Percentiles rank a stretch among this genome's conserved stretches.
Conservation (phyloP, 2,797 vertebrate species). For the Chelmon rostratus region DNA sequence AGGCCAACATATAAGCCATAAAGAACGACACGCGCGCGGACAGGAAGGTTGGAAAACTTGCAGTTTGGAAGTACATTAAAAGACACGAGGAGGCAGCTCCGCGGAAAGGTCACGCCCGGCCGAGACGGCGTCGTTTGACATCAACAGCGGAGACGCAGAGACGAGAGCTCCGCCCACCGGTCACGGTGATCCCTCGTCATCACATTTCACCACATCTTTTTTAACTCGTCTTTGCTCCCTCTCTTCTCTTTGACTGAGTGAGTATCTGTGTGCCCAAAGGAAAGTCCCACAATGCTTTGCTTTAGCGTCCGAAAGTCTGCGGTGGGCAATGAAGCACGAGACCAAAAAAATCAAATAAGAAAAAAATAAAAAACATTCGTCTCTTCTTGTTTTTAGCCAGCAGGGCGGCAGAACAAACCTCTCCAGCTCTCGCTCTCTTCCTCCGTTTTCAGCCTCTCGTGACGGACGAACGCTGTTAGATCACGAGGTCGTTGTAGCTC, state of each 20-base stretch:
- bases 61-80: slow-evolving; percentile 90
- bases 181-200: slow-evolving; percentile 8
- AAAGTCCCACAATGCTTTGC: slow-evolving; percentile 58
- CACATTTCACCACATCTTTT: slow-evolving; percentile 1
- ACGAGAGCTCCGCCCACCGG: slow-evolving; percentile 63
- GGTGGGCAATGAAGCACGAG: slow-evolving; percentile 69
- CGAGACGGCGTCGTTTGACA: slow-evolving; percentile 70
- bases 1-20: slow-evolving; percentile 84
- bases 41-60: slow-evolving; percentile 89
- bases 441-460: slow-evolving; percentile 44
- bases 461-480: slow-evolving; percentile 84
- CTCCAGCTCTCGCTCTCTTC: slow-evolving; percentile 64
- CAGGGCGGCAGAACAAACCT: slow-evolving; percentile 76
- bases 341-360: slow-evolving; percentile 70
- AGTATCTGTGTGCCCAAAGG: slow-evolving; percentile 28
- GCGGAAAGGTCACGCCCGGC: slow-evolving; percentile 58
- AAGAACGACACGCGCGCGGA: slow-evolving; percentile 89
- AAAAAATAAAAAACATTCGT: slow-evolving; percentile 59
- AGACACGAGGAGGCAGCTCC: slow-evolving; percentile 85
- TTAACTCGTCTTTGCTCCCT: slow-evolving; percentile 1
- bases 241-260: slow-evolving; percentile 38
- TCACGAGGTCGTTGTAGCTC: slow-evolving; percentile 95
- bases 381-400: slow-evolving; percentile 53
- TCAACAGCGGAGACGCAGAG: slow-evolving; percentile 66
- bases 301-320: slow-evolving; percentile 44